A percentile compares a stretch with the other conserved stretches of the same genome.
These are phyloP conservation scores for Leptinotarsa texana DNA, from an alignment of 1,140 invertebrate species.

Conservation along the genomic window DNA sequence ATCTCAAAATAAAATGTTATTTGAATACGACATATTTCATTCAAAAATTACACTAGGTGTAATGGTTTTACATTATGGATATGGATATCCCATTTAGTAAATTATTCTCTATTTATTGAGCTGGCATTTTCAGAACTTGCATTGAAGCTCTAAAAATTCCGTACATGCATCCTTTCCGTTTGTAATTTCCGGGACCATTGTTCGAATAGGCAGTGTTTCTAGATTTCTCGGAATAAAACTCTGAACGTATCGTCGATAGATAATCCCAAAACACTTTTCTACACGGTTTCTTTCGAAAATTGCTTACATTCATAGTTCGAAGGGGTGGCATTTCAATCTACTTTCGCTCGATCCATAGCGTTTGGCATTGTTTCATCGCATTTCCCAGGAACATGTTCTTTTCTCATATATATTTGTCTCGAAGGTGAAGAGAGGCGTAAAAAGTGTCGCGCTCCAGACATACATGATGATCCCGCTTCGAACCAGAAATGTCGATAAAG, in stretches of 20 bases:
- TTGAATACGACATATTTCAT: too few relatives aligned
- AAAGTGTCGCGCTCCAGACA: conserved; percentile 22
- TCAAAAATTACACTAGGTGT: too few relatives aligned
- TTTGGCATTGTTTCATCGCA: conserved; percentile 19
- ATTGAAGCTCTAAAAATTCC: too few relatives aligned
- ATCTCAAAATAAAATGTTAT: too few relatives aligned
- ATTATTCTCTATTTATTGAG: too few relatives aligned
- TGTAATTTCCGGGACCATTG: too few relatives aligned
- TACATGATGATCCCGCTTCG: conserved; percentile 5
- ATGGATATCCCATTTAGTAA: too few relatives aligned
- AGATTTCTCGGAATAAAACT: neutral
- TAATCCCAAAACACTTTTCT: conserved; percentile 26
- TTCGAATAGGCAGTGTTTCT: too few relatives aligned
- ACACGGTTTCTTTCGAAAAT: conserved; percentile 23
- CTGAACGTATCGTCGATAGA: neutral
- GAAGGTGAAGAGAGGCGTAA: conserved; percentile 23
- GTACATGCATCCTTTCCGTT: too few relatives aligned
- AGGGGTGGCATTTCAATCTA: conserved; percentile 26
- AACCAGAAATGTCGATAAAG: conserved; percentile 23
- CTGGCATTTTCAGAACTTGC: too few relatives aligned
- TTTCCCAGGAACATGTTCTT: conserved; percentile 23
- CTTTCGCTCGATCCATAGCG: conserved; percentile 15
- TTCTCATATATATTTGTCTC: conserved; percentile 29
- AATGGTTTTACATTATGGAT: too few relatives aligned
- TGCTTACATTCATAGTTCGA: conserved; percentile 15